Conservation (phyloP, 2,797 vertebrate species). For the Peromyscus eremicus region DNA sequence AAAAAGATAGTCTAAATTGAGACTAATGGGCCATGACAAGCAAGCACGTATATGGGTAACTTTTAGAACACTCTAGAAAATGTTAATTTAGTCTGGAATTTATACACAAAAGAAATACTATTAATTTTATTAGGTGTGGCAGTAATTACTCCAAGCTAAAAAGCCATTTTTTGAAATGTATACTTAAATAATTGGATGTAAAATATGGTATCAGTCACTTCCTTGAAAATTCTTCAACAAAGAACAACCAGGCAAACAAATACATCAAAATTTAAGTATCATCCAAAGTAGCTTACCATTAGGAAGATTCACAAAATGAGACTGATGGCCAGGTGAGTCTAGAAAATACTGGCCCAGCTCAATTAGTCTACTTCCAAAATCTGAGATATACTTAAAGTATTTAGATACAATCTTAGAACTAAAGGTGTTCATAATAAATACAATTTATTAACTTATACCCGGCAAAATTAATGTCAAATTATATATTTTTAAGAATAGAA, state of each 20-base stretch:
- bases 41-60: background rate
- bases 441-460: background rate
- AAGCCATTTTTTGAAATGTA: background rate
- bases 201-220: background rate
- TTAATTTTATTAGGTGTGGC: background rate
- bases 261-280: background rate
- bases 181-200: background rate
- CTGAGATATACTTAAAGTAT: background rate
- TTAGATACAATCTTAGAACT: background rate
- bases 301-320: background rate
- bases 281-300: background rate
- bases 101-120: background rate
- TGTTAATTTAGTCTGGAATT: constrained; percentile 3
- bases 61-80: background rate
- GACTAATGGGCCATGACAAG: background rate
- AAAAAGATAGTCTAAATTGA: background rate
- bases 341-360: background rate
- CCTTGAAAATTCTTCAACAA: background rate
- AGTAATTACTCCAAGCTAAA: background rate
- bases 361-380: background rate
- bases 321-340: background rate
- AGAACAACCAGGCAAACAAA: background rate
- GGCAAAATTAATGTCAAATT: background rate
- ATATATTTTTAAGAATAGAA: background rate
- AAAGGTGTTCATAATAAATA: background rate